These are phyloP conservation scores for Drosophila pallidifrons DNA, from an alignment of 1,140 invertebrate species.

Conservation along the genomic window DNA sequence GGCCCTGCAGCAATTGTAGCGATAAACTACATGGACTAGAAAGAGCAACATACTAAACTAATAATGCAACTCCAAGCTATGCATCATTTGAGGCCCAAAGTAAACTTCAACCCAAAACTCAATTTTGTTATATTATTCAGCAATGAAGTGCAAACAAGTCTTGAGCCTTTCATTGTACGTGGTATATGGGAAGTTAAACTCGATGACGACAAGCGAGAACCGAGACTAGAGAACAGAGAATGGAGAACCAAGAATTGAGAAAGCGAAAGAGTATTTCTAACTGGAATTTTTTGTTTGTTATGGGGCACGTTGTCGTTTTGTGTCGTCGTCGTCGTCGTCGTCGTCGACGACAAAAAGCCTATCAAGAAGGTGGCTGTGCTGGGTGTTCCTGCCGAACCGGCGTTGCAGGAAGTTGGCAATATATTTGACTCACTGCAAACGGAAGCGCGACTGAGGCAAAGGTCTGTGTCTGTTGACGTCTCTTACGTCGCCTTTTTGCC, in stretches of 20 bases:
- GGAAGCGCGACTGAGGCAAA: constrained; percentile 72
- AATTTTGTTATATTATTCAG: not conserved
- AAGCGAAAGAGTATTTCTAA: not conserved
- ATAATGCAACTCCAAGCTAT: too few species aligned
- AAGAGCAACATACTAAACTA: too few species aligned
- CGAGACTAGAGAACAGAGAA: too few species aligned
- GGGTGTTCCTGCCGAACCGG: constrained; percentile 54
- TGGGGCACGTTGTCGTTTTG: constrained; percentile 23
- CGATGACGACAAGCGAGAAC: too few species aligned
- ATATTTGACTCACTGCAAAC: constrained; percentile 80
- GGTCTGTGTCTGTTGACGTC: constrained; percentile 8
- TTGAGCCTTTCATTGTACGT: constrained; percentile 4
- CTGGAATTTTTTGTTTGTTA: constrained; percentile 11
- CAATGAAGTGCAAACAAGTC: constrained; percentile 4
- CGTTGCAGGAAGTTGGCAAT: constrained; percentile 78
- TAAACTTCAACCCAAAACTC: not conserved
- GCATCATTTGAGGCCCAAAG: not conserved
- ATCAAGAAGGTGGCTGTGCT: constrained; percentile 45
- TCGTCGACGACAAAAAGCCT: constrained; percentile 33
- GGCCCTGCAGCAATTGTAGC: too few species aligned
- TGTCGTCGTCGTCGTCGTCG: constrained; percentile 14
- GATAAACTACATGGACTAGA: too few species aligned
- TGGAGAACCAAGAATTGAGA: not conserved
- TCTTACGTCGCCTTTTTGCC: not conserved
- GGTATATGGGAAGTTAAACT: constrained; percentile 18